These are phyloP conservation scores for Orchesellides sinensis DNA, from an alignment of 2,888 invertebrate species.

Conservation along the genomic window DNA sequence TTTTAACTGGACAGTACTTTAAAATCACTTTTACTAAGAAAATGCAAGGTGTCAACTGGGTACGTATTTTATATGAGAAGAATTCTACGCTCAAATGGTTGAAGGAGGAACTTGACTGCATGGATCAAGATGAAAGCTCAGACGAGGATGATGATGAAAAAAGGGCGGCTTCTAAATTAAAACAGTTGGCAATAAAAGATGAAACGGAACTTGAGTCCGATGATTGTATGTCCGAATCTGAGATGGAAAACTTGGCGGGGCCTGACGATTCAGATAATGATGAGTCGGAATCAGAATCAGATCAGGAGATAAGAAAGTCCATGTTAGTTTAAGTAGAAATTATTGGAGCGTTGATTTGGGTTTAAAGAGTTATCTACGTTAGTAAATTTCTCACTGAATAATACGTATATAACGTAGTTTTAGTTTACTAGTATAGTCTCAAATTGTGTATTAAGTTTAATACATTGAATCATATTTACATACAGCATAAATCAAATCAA, in stretches of 20 bases:
- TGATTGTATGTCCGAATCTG: background rate
- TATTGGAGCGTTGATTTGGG: too few species aligned
- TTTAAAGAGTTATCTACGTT: too few species aligned
- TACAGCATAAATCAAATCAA: too few species aligned
- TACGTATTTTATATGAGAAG: constrained; percentile 6
- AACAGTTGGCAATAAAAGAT: too few species aligned
- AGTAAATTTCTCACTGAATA: too few species aligned
- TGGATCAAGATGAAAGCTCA: constrained; percentile 4
- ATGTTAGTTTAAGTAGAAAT: too few species aligned
- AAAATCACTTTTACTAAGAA: constrained; percentile 13
- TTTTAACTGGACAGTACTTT: constrained; percentile 15
- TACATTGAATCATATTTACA: too few species aligned
- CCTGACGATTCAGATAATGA: background rate
- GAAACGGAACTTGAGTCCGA: background rate
- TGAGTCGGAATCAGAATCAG: background rate
- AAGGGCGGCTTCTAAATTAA: background rate
- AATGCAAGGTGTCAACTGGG: constrained; percentile 13
- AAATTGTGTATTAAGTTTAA: too few species aligned
- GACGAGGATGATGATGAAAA: constrained; percentile 7
- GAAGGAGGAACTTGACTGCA: constrained; percentile 6
- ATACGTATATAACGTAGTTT: too few species aligned
- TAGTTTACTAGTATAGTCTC: too few species aligned
- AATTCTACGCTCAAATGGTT: constrained; percentile 27
- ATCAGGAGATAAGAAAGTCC: background rate
- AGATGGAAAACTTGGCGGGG: background rate